These are phyloP conservation scores for Sinodicranocentrus sp. DNA, from an alignment of 2,888 invertebrate species.

Conservation along the genomic window DNA sequence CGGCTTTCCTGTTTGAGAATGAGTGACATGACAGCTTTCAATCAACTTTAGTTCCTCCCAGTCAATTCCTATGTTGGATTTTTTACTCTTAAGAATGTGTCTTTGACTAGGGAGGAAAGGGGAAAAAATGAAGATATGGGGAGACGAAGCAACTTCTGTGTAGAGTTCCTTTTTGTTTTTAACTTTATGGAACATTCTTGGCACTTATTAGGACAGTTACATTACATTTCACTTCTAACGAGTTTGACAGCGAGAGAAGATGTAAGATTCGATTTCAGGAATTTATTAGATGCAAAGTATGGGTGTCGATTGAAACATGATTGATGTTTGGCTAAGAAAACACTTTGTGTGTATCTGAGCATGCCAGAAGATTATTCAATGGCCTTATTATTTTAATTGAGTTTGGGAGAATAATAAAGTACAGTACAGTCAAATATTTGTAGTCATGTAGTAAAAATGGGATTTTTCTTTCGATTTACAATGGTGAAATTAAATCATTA, in stretches of 20 bases:
- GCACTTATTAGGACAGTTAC: constrained; percentile 55
- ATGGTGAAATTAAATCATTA: no score
- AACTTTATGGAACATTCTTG: constrained; percentile 40
- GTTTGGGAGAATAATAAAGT: no score
- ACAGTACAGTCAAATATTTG: no score
- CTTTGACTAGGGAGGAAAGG: not conserved
- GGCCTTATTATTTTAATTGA: no score
- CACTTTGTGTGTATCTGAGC: not conserved
- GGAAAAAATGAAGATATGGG: not conserved
- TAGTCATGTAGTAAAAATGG: no score
- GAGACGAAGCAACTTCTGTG: not conserved
- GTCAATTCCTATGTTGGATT: constrained; percentile 50
- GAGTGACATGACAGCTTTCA: constrained; percentile 69
- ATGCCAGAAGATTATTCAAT: no score
- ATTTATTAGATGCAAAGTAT: constrained; percentile 51
- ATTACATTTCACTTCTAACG: constrained; percentile 53
- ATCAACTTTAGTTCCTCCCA: constrained; percentile 67
- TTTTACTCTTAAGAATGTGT: constrained; percentile 33
- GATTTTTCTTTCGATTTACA: no score
- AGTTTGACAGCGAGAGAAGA: constrained; percentile 58
- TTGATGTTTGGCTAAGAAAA: constrained; percentile 44
- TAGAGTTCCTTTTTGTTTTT: not conserved
- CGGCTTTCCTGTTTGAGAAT: constrained; percentile 61
- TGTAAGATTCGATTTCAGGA: constrained; percentile 57
- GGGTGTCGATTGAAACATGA: constrained; percentile 56